Evolutionary conservation across 2,888 invertebrate genomes (phyloP), one percentile per base, ranked within the genome.

Genomic region (Arge pagana): DNA sequence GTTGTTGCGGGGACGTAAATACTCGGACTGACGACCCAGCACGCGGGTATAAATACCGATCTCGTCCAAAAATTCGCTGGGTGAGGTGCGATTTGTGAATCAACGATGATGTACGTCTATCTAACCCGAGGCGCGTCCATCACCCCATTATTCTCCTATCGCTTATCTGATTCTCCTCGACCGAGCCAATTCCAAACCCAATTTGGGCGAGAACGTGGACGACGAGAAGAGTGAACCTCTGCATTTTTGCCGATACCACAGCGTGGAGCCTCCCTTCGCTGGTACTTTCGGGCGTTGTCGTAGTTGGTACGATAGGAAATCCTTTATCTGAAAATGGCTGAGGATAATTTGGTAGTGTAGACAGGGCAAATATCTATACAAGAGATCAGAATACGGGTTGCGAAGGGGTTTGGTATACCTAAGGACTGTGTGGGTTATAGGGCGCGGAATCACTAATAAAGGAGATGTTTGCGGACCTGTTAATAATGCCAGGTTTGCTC

Each of bases 301-400:
- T 23, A 33, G 33, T 45, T 13, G 8, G 33, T 45, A 33, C 31
- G 45, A 45, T 53, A 49, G 67, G 68, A 69, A 71, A 71, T 71
- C 70, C 71, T 70, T 68, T 69, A 71, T 71, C 68, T 63, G 64
- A 62, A 67, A 71, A 71, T 70, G 67, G 67, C 65, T 60, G 58
- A 62, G 66, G 69, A 70, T 72, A 72, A 72, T 72, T 72, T 66
- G 66, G 67, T 58, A 63, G 57, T 69, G 70, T 72, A 69, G 70
- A 72, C 71, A 70, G 51, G 68, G 72, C 71, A 72, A 72, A 73
- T 72, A 72, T 72, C 71, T 70, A 70, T 71, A 70, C 69, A 70
- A 71, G 71, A 67, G 71, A 68, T 70, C 68, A 66, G 63, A 66
- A 65, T 68, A 65, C 66, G 68, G 63, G 68, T 64, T 60, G 59